These are phyloP conservation scores for Hyles vespertilio DNA, from an alignment of 1,140 invertebrate genomes.

Conservation along the genomic window DNA sequence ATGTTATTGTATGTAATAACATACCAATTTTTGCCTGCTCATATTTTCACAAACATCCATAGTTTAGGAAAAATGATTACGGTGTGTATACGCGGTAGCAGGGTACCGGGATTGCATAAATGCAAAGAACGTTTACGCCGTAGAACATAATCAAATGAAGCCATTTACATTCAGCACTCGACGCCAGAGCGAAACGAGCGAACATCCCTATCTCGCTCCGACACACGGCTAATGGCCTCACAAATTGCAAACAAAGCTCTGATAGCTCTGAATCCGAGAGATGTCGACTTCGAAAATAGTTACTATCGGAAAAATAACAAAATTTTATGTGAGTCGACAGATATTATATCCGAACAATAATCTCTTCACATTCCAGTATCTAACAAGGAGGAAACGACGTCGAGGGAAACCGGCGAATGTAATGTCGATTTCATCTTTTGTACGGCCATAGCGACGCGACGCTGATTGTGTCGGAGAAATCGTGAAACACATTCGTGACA, in stretches of 20 bases:
- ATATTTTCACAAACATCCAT: no score
- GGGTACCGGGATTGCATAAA: slow-evolving; percentile 57
- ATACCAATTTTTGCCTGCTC: no score
- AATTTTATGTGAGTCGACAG: slow-evolving; percentile 55
- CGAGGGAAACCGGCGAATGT: not conserved
- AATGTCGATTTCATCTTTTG: slow-evolving; percentile 14
- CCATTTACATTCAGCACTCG: slow-evolving; percentile 66
- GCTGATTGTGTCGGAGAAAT: slow-evolving; percentile 1
- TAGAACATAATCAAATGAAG: slow-evolving; percentile 69
- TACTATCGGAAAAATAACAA: slow-evolving; percentile 59
- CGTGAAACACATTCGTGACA: no score
- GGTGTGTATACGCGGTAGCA: slow-evolving; percentile 32
- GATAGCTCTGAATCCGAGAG: slow-evolving; percentile 39
- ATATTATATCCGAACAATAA: slow-evolving; percentile 40
- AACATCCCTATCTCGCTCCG: slow-evolving; percentile 43
- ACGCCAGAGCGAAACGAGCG: slow-evolving; percentile 32
- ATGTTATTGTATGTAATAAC: no score
- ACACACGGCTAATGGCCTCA: slow-evolving; percentile 54
- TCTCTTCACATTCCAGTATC: slow-evolving; percentile 44
- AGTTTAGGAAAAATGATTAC: no score
- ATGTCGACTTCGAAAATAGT: slow-evolving; percentile 34
- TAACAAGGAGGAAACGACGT: slow-evolving; percentile 24
- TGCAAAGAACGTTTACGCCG: slow-evolving; percentile 59
- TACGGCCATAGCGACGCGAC: slow-evolving; percentile 1
- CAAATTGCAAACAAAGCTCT: slow-evolving; percentile 62